A percentile compares a stretch with the other conserved stretches of the same genome.
Evolutionary conservation across 2,797 vertebrate genomes (phyloP).

Genomic region (Falco peregrinus): DNA sequence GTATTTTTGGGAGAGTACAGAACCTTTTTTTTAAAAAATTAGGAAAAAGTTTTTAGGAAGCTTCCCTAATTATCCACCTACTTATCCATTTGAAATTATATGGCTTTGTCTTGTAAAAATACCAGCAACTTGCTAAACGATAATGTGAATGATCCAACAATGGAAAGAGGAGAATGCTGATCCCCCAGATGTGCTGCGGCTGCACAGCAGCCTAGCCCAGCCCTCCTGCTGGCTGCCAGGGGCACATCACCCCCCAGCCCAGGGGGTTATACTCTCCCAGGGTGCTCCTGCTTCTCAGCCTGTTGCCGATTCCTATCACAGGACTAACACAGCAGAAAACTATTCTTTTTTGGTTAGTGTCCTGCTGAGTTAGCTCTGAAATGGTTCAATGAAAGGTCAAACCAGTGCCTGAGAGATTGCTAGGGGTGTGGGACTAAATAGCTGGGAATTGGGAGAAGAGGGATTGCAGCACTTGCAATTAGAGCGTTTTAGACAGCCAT

Average conservation of each 20-base stretch:
- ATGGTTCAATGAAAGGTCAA: slow-evolving; percentile 34
- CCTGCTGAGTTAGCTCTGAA: slow-evolving; percentile 21
- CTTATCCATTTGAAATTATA: neutral
- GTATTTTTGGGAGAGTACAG: neutral
- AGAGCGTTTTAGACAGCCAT: neutral
- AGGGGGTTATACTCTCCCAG: neutral
- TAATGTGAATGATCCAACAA: neutral
- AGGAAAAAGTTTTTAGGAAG: neutral
- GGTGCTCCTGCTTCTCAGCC: neutral
- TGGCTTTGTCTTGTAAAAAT: neutral
- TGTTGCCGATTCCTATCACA: neutral
- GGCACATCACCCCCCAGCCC: neutral
- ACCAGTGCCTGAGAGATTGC: slow-evolving; percentile 5
- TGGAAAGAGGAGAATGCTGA: neutral
- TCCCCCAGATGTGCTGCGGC: neutral
- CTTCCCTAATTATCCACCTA: neutral
- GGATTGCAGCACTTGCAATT: slow-evolving; percentile 29
- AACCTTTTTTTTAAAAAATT: neutral
- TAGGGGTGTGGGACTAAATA: neutral
- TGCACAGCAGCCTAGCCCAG: neutral
- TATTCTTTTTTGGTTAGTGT: neutral
- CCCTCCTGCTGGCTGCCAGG: neutral
- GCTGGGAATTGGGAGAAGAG: slow-evolving; percentile 7
- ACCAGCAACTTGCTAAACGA: neutral
- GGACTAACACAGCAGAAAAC: neutral